Base-by-base conservation (phyloP, 2,113 vertebrate species). In the Arothron firmamentum region DNA sequence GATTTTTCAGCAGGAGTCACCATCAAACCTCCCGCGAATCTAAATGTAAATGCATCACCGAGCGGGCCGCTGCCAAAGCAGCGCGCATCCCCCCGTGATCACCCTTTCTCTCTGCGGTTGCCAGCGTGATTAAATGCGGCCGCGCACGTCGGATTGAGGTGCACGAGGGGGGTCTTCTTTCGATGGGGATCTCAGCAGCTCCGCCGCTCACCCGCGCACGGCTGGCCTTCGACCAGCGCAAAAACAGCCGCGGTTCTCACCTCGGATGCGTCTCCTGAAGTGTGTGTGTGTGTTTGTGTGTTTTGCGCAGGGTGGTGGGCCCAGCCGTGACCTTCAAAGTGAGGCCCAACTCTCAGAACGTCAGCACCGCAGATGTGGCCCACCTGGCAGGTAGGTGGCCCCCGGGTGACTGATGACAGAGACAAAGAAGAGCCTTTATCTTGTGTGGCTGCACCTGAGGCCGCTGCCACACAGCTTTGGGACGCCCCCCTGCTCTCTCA, bases 241-340 rank as follows among this genome's bases (percentile, higher is more conserved):
- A 56, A 65, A 76, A 59, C 19, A 67, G 62, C n/a, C 65, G 63
- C 52, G 3, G 1, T 31, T 9, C 11, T 16, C 20, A 8, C 6
- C 0, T 11, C 34, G 1, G 13, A 52, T 31, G 54, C 75, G 51
- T 72, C 59, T 67, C 54, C 75, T 12, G 67, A 53, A 43, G 56
- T 79, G 54, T 77, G 45, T 77, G 56, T 79, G 54, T 77, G 45
- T 77, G 45, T 72, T 2, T 69, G n/a, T 78, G 45, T 74, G 25
- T 82, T 82, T 9, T 85, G 17, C 56, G 17, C 90, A 99, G 96
- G 1, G 91, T 98, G 51, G 76, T 92, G 82, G 94, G 95, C 71
- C 92, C 95, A n/a, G 93, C 93, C 11, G 94, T 99, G 85, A 96
- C 94, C 83, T 99, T 98, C 91, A 92, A 87, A 89, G 93, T 98